These are phyloP conservation scores for Drosophila bocqueti DNA, from an alignment of 1,140 invertebrate species.

Conservation along the genomic window DNA sequence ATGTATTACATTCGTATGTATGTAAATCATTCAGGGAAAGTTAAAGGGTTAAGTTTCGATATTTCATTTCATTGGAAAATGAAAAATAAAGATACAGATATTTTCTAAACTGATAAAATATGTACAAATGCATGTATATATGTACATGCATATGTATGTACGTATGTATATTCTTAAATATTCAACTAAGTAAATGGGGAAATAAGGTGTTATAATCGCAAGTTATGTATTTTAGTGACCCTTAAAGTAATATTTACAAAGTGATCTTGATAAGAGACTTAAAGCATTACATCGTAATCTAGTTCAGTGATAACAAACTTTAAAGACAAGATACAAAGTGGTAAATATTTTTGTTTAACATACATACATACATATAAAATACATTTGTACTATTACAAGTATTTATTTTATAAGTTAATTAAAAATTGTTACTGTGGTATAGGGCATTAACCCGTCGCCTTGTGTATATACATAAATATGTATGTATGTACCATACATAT, in stretches of 20 bases:
- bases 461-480: no score
- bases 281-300: neutral
- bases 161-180: neutral
- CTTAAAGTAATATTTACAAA: neutral
- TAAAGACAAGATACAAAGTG: neutral
- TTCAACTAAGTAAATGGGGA: neutral
- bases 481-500: no score
- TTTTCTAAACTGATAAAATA: neutral
- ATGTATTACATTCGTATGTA: no score
- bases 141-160: neutral
- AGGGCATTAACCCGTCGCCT: neutral
- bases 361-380: neutral
- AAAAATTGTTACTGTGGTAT: neutral
- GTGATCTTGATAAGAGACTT: constrained; percentile 6
- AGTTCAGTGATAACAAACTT: neutral
- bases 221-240: neutral
- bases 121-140: neutral
- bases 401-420: neutral
- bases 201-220: neutral
- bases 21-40: neutral
- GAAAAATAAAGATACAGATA: no score
- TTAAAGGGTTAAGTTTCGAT: neutral
- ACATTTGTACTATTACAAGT: neutral
- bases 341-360: neutral
- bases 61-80: neutral